A percentile compares a stretch with the other conserved stretches of the same genome.
Conservation (phyloP, 2,113 vertebrate genomes). For the Mohoua ochrocephala region DNA sequence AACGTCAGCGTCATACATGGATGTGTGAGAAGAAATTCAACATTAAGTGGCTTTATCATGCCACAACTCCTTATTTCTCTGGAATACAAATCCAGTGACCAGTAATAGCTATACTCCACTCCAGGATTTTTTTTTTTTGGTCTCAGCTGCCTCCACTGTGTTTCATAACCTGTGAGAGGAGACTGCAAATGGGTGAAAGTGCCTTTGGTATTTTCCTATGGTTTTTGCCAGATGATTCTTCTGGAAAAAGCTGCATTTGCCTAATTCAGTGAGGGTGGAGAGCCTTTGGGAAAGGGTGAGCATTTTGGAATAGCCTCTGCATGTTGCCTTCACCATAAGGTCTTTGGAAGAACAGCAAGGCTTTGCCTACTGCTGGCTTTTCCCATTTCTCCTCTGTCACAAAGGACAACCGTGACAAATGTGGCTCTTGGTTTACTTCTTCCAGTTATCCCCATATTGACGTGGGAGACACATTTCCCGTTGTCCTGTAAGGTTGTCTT, state of each 20-base stretch:
- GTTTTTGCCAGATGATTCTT: neutral
- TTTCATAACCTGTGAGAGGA: neutral
- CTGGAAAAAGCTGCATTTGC: neutral
- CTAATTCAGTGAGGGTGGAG: neutral
- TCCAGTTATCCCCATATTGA: neutral
- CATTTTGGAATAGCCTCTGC: neutral
- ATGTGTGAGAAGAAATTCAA: neutral
- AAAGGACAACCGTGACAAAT: neutral
- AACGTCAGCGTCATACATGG: neutral
- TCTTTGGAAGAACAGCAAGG: rapidly evolving
- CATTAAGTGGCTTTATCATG: neutral
- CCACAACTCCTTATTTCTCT: neutral
- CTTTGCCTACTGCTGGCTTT: neutral
- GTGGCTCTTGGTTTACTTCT: neutral
- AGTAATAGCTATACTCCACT: neutral
- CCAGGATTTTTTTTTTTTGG: neutral
- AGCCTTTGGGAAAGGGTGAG: neutral
- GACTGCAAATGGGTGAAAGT: neutral
- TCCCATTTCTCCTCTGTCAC: neutral
- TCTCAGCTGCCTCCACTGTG: neutral
- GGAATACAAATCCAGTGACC: neutral
- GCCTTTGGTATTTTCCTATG: neutral
- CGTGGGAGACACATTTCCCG: rapidly evolving
- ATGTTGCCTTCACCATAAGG: neutral
- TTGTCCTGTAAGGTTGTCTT: neutral